Evolutionary conservation across 2,888 invertebrate genomes (phyloP), one percentile per base, ranked within the genome.

Genomic region (Leptinotarsa juncta): DNA sequence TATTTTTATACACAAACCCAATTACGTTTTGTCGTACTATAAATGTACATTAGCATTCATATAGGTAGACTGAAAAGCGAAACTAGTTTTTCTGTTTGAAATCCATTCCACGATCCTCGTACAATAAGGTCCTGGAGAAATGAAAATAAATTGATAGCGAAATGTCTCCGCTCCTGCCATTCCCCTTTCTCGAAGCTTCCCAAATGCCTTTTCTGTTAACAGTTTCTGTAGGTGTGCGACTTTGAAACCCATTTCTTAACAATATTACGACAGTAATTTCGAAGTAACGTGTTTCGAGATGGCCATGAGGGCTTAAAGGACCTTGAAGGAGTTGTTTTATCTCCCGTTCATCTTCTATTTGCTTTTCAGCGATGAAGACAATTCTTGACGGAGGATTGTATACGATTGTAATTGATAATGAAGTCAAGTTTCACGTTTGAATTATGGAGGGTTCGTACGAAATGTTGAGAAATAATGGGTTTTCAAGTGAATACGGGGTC

Each of bases 251-350:
- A 57, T 73, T 65, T 70, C 51, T 66, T 57, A 71, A 72, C 65
- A 65, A 68, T 70, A 73, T 73, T 71, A 75, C 57, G 50, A 65
- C 67, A 75, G 71, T 68, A 67, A 72, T 75, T 71, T 65, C 70
- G 49, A 48, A 55, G 65, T 72, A 65, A 75, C 71, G 72, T 69
- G 72, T 70, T 73, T 49, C 18, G 26, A 57, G 70, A 70, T 57
- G 49, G 65, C 73, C 57, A 26, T 20, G 51, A 57, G 49, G 57
- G 53, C 73, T 73, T 70, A 55, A 60, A 51, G 55, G 65, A 48
- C 51, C 68, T 68, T 72, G 65, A 57, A 70, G 26, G 66, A 70
- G 73, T 70, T 70, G 51, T 73, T 73, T 70, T 26, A 66, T 73
- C 5, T 73, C 66, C 55, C 50, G 73, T 73, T 73, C 70, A 70